Evolutionary conservation across 2,888 invertebrate species (phyloP).

Genomic region (Cotesia congregata): DNA sequence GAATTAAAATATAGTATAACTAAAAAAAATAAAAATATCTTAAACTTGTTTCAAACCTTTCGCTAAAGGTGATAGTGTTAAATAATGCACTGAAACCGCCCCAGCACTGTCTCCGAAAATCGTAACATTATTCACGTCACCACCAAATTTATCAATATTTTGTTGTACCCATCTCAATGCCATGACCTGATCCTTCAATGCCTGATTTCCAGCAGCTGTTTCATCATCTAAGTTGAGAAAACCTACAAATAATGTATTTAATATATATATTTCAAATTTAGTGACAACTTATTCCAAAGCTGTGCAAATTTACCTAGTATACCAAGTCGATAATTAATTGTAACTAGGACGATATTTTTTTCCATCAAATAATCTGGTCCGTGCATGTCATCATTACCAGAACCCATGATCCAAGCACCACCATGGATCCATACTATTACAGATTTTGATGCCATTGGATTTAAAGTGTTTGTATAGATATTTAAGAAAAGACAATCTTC

Average conservation of each 20-base stretch:
- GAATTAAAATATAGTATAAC: neutral
- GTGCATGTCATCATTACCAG: slow-evolving; percentile 27
- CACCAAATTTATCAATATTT: slow-evolving; percentile 49
- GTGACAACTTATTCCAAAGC: too few relatives aligned
- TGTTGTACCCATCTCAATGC: slow-evolving; percentile 51
- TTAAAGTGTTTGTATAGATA: slow-evolving; percentile 49
- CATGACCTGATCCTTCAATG: slow-evolving; percentile 53
- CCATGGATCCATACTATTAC: slow-evolving; percentile 55
- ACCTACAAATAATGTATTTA: slow-evolving; percentile 7
- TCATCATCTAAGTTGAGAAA: slow-evolving; percentile 41
- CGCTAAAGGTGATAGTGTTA: slow-evolving; percentile 45
- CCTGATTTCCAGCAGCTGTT: slow-evolving; percentile 51
- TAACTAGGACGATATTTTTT: slow-evolving; percentile 50
- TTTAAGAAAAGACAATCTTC: slow-evolving; percentile 50
- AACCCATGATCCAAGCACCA: slow-evolving; percentile 46
- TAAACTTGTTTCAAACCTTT: slow-evolving; percentile 32
- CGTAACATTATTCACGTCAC: slow-evolving; percentile 50
- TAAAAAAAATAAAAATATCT: too few relatives aligned
- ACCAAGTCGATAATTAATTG: slow-evolving; percentile 56
- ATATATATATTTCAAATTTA: too few relatives aligned
- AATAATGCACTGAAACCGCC: slow-evolving; percentile 41
- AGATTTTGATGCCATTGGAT: slow-evolving; percentile 34
- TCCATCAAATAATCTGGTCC: slow-evolving; percentile 54
- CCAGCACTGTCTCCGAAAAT: slow-evolving; percentile 51
- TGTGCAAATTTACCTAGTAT: slow-evolving; percentile 51